Conservation (phyloP, 1,140 invertebrate species). For the Limonius californicus region DNA sequence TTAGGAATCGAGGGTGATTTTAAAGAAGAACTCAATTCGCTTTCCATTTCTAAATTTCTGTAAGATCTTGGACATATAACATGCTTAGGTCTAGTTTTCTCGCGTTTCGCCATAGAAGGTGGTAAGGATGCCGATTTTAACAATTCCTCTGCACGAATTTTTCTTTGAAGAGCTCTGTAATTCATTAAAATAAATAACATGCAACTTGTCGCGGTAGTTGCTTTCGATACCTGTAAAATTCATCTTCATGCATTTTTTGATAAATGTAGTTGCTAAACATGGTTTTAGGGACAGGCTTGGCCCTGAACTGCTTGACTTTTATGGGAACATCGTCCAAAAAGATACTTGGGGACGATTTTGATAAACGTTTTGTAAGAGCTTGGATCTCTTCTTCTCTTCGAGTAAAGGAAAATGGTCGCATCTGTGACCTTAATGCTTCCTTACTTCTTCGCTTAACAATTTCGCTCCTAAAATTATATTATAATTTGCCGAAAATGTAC, state of each 20-base stretch:
- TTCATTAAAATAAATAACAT: too few species aligned
- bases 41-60: slow-evolving; percentile 27
- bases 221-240: slow-evolving; percentile 68
- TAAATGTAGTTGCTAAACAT: slow-evolving; percentile 67
- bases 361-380: slow-evolving; percentile 45
- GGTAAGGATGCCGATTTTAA: slow-evolving; percentile 62
- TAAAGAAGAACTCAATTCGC: background rate
- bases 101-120: slow-evolving; percentile 64
- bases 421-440: slow-evolving; percentile 53
- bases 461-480: slow-evolving; percentile 46
- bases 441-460: slow-evolving; percentile 55
- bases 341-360: slow-evolving; percentile 55
- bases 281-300: slow-evolving; percentile 64
- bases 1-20: slow-evolving; percentile 15
- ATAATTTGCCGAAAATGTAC: background rate
- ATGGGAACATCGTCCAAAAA: slow-evolving; percentile 36
- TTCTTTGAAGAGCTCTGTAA: slow-evolving; percentile 59
- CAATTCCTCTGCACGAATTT: slow-evolving; percentile 64
- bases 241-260: slow-evolving; percentile 65
- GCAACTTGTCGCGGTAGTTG: too few species aligned
- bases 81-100: slow-evolving; percentile 46
- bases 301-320: slow-evolving; percentile 56
- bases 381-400: slow-evolving; percentile 53
- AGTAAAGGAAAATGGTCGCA: slow-evolving; percentile 63
- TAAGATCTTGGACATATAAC: slow-evolving; percentile 43